A percentile compares a stretch with the other conserved stretches of the same genome.
phyloP scores from a whole-genome alignment of 2,113 vertebrate species.

The Collichthys lucidus region DNA sequence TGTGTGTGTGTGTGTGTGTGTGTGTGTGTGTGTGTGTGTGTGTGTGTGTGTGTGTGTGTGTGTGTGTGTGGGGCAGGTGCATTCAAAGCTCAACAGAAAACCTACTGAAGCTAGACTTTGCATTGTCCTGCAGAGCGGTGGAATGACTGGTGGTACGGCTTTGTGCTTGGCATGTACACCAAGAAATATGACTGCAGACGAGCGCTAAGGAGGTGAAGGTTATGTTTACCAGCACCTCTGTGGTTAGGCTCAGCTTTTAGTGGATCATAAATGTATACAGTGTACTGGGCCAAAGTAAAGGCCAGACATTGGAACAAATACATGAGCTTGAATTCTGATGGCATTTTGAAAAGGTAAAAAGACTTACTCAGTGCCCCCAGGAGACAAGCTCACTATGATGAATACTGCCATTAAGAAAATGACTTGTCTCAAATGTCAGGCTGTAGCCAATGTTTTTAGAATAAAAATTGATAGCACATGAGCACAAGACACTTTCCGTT shows the following conservation, averaged over 20 bases:
- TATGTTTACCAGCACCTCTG: conserved; percentile 50
- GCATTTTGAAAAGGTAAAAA: conserved; percentile 70
- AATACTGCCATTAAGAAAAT: conserved; percentile 77
- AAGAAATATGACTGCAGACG: conserved; percentile 33
- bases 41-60: too few species aligned
- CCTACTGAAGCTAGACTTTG: conserved; percentile 28
- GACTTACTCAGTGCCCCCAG: conserved; percentile 31
- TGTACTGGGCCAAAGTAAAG: conserved; percentile 23
- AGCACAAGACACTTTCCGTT: conserved; percentile 59
- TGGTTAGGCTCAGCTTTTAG: conserved; percentile 42
- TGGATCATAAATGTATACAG: conserved; percentile 46
- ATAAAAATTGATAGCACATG: conserved; percentile 73
- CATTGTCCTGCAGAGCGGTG: conserved; percentile 26
- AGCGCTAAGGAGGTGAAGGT: conserved; percentile 30
- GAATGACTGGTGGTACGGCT: conserved; percentile 5
- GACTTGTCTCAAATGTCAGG: conserved; percentile 81
- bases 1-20: conserved; percentile 9
- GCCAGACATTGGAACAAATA: conserved; percentile 48
- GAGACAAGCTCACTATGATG: conserved; percentile 65
- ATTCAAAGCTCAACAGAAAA: conserved; percentile 54
- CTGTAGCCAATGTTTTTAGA: conserved; percentile 65
- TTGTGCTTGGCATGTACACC: conserved; percentile 17
- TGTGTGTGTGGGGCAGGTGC: conserved; percentile 39
- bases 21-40: neutral
- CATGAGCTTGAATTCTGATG: conserved; percentile 54